Evolutionary conservation across 2,113 vertebrate genomes (phyloP), one percentile per base, ranked within the genome.

Genomic region (Pelecanoides urinatrix): DNA sequence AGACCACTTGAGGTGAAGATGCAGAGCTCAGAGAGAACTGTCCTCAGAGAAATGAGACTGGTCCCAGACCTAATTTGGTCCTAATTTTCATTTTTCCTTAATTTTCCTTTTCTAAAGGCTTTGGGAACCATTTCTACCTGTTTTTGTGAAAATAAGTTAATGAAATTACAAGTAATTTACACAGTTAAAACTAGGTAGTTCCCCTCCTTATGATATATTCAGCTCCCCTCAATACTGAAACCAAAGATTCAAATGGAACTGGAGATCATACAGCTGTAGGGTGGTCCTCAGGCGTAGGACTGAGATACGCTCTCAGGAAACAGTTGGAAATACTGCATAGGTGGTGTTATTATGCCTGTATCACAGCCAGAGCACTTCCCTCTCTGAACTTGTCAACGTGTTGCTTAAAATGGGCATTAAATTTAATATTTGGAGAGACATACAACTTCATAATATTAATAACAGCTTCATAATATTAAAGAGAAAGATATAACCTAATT

Each of bases 401-500:
- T 92, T 91, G 65, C 62, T 84, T 97, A 65, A 34, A 94, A 72
- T 66, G 53, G 66, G 73, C 45, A 58, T 82, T 53, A 77, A 68
- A 70, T 92, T 77, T 92, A 92, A 20, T 65, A 89, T 85, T 91
- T 96, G 84, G 79, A 90, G 84, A 58, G 47, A 55, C 75, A 62
- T 45, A 65, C 44, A 83, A 44, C 77, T 90, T 87, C 38, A 30
- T 83, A 75, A 79, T 63, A 65, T 92, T 92, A 94, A 84, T 91
- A 78, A 85, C 45, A 85, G 53, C 73, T 94, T 90, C 86, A 76
- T 82, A 88, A 89, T 73, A 52, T 94, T 96, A 83, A 96, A 91
- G 84, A 94, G 76, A 90, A 94, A 94, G 83, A 71, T 79, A 90
- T 66, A 88, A 90, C 47, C 30, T 87, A 83, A 87, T 71, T 88